phyloP scores from a whole-genome alignment of 2,888 invertebrate species.

The Synanthedon andrenaeformis region DNA sequence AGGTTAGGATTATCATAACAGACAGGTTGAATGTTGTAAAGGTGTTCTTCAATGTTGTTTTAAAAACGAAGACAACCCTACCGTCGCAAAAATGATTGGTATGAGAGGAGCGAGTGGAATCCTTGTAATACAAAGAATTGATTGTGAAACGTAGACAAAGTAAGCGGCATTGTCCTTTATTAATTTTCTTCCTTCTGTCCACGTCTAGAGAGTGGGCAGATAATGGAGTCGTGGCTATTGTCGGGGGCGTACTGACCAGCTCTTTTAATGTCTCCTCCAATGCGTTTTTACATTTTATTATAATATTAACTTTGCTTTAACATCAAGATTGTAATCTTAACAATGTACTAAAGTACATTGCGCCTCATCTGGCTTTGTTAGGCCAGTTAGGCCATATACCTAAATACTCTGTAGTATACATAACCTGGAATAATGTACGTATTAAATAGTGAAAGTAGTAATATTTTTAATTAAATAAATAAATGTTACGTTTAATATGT shows the following conservation, averaged over 20 bases:
- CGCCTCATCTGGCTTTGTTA: no score
- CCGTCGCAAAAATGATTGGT: slow-evolving; percentile 23
- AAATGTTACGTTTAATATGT: not conserved
- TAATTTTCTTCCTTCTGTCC: slow-evolving; percentile 25
- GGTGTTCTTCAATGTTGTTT: no score
- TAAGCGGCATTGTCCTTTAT: slow-evolving; percentile 25
- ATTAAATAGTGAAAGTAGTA: no score
- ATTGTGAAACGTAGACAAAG: slow-evolving; percentile 32
- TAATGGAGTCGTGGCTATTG: slow-evolving; percentile 3
- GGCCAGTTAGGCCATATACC: no score
- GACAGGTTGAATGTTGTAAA: no score
- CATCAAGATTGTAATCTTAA: no score
- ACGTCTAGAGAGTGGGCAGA: slow-evolving; percentile 1
- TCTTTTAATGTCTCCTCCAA: slow-evolving; percentile 7
- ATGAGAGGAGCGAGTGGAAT: slow-evolving; percentile 27
- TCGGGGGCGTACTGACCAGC: slow-evolving; percentile 5
- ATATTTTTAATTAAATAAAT: no score
- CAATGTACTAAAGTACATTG: no score
- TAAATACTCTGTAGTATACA: no score
- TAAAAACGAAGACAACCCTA: slow-evolving; percentile 17
- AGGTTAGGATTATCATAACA: no score
- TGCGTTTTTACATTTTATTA: slow-evolving; percentile 2
- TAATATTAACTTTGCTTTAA: no score
- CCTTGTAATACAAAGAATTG: slow-evolving; percentile 39
- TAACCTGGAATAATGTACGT: no score